Conservation (phyloP, 1,140 invertebrate genomes). For the Holcopasites calliopsidis region DNA sequence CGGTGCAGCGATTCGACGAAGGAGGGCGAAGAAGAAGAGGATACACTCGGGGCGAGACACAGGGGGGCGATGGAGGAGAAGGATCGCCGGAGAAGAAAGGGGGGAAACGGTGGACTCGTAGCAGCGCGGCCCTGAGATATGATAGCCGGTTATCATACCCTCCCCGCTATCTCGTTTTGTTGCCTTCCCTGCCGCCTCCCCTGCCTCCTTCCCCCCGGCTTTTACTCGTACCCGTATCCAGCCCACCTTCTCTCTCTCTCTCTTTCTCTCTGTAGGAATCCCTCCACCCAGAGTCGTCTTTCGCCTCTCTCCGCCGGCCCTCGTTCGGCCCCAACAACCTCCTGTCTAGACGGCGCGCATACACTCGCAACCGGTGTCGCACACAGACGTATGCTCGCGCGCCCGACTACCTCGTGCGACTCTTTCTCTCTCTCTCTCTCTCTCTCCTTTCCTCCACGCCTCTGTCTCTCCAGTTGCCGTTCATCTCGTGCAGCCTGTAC, state of each 20-base stretch:
- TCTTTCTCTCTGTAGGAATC: conserved; percentile 44
- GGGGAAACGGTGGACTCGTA: conserved; percentile 54
- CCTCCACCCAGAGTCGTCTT: conserved; percentile 55
- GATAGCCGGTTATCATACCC: conserved; percentile 73
- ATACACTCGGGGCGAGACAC: conserved; percentile 6
- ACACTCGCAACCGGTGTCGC: conserved; percentile 44
- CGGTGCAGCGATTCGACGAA: conserved; percentile 11
- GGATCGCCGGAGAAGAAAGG: conserved; percentile 48
- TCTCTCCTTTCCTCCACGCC: background rate
- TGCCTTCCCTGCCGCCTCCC: conserved; percentile 44
- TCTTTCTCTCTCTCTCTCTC: conserved; percentile 10
- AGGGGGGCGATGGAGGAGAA: conserved; percentile 8
- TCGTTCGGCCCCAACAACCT: conserved; percentile 68
- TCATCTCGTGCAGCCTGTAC: background rate
- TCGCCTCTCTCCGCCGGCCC: conserved; percentile 56
- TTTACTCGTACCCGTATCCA: conserved; percentile 45
- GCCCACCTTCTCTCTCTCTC: conserved; percentile 27
- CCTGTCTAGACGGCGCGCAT: conserved; percentile 74
- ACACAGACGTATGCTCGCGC: conserved; percentile 39
- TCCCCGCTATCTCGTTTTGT: conserved; percentile 52
- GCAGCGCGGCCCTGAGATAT: conserved; percentile 70
- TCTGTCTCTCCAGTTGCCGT: background rate
- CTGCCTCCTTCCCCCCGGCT: conserved; percentile 19
- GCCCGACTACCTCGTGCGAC: conserved; percentile 32
- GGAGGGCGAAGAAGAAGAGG: conserved; percentile 22